phyloP scores from a whole-genome alignment of 2,113 vertebrate genomes.

The Tinamus guttatus region DNA sequence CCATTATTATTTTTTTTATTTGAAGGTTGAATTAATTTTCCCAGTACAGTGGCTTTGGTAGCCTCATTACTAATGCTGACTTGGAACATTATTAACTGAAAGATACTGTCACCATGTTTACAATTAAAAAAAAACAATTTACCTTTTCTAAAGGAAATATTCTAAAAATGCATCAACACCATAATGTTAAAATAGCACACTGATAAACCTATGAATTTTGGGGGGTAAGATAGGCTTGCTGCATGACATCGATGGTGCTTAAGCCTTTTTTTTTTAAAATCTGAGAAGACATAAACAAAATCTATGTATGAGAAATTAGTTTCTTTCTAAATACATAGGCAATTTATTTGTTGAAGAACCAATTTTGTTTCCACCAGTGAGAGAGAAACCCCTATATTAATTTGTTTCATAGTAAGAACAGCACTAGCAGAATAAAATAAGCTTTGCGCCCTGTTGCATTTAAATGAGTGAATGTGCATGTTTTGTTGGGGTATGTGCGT shows the following conservation, averaged over 20 bases:
- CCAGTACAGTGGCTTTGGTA: background rate
- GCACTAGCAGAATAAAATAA: background rate
- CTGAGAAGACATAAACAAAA: background rate
- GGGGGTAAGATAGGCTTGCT: background rate
- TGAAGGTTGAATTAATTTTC: background rate
- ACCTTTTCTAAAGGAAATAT: background rate
- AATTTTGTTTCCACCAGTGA: background rate
- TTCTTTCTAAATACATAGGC: background rate
- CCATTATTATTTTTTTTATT: background rate
- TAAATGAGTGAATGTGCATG: background rate
- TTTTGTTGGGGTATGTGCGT: background rate
- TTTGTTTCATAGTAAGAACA: background rate
- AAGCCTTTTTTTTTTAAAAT: background rate
- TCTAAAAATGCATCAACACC: background rate
- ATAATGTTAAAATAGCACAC: background rate
- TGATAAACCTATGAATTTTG: background rate
- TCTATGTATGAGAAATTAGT: background rate
- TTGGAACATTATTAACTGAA: background rate
- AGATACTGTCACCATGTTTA: background rate
- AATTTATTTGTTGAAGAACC: background rate
- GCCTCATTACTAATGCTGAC: background rate
- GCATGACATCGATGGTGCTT: background rate
- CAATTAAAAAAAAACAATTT: fast-evolving
- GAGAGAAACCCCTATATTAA: background rate
- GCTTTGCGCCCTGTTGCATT: background rate